phyloP scores from a whole-genome alignment of 2,113 vertebrate species.

The Phoenicopterus ruber region DNA sequence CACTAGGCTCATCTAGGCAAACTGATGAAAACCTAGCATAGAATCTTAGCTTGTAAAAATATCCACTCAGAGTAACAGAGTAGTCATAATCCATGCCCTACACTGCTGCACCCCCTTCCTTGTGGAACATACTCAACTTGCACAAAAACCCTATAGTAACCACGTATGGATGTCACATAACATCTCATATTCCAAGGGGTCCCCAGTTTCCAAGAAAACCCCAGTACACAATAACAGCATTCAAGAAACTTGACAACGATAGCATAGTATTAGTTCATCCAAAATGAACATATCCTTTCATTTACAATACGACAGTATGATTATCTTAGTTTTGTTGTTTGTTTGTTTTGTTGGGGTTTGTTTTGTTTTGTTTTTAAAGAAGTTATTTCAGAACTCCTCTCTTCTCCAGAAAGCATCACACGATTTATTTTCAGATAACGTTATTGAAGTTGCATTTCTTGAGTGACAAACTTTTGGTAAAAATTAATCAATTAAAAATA shows the following conservation, averaged over 20 bases:
- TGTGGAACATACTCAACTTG: rapidly evolving
- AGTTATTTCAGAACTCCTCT: background rate
- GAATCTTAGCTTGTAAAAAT: background rate
- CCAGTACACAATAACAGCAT: background rate
- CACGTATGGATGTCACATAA: background rate
- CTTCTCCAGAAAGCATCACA: background rate
- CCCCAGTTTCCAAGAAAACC: background rate
- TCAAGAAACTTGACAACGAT: background rate
- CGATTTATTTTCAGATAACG: background rate
- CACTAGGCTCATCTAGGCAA: background rate
- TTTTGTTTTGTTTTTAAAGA: background rate
- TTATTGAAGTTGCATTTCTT: background rate
- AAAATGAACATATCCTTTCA: background rate
- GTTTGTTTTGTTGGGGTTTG: too few species aligned
- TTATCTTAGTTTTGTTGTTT: background rate
- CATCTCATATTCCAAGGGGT: background rate
- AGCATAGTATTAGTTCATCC: background rate
- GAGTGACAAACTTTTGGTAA: background rate
- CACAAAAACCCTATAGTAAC: background rate
- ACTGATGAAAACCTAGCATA: background rate
- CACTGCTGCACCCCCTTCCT: background rate
- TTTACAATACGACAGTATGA: background rate
- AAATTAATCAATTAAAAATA: background rate
- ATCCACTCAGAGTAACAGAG: background rate
- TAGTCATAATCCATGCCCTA: background rate